These are phyloP conservation scores for Oryzias woworae DNA, from an alignment of 2,113 vertebrate genomes.

Conservation along the genomic window DNA sequence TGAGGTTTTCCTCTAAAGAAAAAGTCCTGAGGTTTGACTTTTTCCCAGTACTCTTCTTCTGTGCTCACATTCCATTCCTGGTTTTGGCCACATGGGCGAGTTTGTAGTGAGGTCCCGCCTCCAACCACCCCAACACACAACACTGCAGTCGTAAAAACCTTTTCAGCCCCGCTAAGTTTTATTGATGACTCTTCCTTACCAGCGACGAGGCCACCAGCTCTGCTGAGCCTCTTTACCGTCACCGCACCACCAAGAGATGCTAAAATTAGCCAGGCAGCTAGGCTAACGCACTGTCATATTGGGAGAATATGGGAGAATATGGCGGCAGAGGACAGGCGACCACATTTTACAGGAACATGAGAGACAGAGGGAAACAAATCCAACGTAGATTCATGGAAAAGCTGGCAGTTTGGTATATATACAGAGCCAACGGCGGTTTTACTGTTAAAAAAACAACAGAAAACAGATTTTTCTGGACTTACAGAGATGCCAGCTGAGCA, in stretches of 20 bases:
- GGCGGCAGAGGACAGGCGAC: conserved; percentile 41
- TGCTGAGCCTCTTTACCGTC: conserved; percentile 52
- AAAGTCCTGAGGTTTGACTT: conserved; percentile 6
- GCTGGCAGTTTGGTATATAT: conserved; percentile 52
- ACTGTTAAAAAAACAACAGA: too few relatives aligned
- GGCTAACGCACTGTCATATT: conserved; percentile 50
- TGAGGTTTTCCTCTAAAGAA: conserved; percentile 32
- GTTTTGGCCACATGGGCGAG: conserved; percentile 40
- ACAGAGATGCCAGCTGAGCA: conserved; percentile 17
- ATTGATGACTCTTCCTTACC: conserved; percentile 72
- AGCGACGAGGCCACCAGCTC: conserved; percentile 67
- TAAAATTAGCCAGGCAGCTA: conserved; percentile 72
- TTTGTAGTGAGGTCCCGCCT: conserved; percentile 52
- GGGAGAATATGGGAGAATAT: conserved; percentile 55
- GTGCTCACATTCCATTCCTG: conserved; percentile 21
- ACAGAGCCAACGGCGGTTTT: conserved; percentile 18
- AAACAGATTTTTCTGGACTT: not conserved
- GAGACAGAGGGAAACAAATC: conserved; percentile 22
- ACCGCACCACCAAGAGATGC: conserved; percentile 60
- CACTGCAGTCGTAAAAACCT: conserved; percentile 53
- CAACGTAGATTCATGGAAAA: conserved; percentile 30
- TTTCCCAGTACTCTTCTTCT: conserved; percentile 10
- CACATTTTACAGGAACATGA: conserved; percentile 51
- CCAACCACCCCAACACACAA: conserved; percentile 19
- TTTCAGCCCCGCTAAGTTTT: conserved; percentile 59